phyloP scores from a whole-genome alignment of 2,113 vertebrate genomes.

The Neogobius melanostomus region DNA sequence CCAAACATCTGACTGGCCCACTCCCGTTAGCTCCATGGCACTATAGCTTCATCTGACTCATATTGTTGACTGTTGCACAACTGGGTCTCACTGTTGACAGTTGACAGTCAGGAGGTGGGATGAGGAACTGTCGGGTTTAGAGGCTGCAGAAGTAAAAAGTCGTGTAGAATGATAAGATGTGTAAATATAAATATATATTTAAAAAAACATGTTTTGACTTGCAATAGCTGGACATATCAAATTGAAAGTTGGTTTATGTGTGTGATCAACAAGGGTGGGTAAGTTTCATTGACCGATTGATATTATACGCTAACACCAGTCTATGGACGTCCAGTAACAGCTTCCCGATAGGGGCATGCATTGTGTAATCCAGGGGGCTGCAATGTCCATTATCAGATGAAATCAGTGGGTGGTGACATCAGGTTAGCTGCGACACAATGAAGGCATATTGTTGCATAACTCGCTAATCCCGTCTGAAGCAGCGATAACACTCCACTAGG shows the following conservation, averaged over 20 bases:
- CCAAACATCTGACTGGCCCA: constrained; percentile 17
- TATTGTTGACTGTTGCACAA: constrained; percentile 10
- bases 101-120: constrained; percentile 5
- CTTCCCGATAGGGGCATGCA: constrained; percentile 17
- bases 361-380: constrained; percentile 41
- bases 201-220: too few relatives aligned
- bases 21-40: constrained; percentile 5
- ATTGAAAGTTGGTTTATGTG: not conserved
- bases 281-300: too few relatives aligned
- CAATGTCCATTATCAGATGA: constrained; percentile 47
- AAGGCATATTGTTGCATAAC: constrained; percentile 60
- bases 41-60: constrained; percentile 14
- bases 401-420: constrained; percentile 36
- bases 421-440: constrained; percentile 41
- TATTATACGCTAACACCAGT: not conserved
- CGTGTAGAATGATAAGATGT: not conserved
- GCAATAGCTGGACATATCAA: too few relatives aligned
- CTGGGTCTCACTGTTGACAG: not conserved
- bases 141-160: not conserved
- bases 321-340: not conserved
- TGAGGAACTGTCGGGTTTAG: not conserved
- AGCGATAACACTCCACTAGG: constrained; percentile 16
- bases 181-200: too few relatives aligned
- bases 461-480: constrained; percentile 47
- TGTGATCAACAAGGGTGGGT: too few relatives aligned